Evolutionary conservation across 2,113 vertebrate species (phyloP).

Genomic region (Turnix velox): DNA sequence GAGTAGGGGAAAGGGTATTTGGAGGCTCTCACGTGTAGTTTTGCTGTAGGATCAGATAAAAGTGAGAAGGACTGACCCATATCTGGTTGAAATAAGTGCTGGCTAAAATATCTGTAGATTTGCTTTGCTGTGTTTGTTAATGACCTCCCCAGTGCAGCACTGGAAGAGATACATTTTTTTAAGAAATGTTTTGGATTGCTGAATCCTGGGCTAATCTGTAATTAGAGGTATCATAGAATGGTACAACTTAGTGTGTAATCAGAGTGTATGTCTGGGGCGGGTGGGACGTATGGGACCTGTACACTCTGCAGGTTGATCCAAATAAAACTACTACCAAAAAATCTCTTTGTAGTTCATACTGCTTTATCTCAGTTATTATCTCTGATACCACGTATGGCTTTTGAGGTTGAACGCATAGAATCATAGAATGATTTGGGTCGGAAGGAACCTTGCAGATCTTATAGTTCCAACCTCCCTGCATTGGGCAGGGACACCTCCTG

Average conservation of each 20-base stretch:
- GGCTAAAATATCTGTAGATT: not conserved
- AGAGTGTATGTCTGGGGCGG: no score
- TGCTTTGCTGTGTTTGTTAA: not conserved
- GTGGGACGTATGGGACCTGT: not conserved
- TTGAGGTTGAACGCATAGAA: not conserved
- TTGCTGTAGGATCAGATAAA: not conserved
- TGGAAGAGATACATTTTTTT: not conserved
- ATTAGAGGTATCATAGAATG: not conserved
- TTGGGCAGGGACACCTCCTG: no score
- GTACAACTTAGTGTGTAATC: not conserved
- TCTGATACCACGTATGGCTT: not conserved
- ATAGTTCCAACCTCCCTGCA: no score
- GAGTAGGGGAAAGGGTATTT: not conserved
- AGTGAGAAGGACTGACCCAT: not conserved
- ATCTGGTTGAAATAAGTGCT: not conserved
- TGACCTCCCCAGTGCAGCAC: not conserved
- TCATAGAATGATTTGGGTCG: no score
- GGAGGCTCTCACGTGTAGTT: not conserved
- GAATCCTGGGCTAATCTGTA: not conserved
- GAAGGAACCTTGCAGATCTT: no score
- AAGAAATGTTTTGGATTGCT: not conserved
- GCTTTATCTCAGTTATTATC: not conserved
- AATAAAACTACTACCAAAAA: not conserved
- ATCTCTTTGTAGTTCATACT: no score
- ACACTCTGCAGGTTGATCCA: not conserved